These are phyloP conservation scores for Gymnocephalus cernua DNA, from an alignment of 2,113 vertebrate species.

Conservation along the genomic window DNA sequence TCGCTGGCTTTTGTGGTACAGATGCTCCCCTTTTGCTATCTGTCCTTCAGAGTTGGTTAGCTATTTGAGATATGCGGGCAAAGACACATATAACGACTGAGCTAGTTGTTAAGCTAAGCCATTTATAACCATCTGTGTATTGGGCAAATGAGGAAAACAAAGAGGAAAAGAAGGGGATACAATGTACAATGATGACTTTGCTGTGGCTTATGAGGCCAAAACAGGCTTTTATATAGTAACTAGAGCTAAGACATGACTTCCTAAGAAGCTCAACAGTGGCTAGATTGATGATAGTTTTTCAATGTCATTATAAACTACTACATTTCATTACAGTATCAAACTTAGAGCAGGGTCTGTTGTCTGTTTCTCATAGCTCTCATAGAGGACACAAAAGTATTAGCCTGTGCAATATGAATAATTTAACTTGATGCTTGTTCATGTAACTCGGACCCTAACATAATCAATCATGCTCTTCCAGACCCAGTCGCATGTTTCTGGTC, in stretches of 20 bases:
- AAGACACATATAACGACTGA: constrained; percentile 45
- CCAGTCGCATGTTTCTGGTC: constrained; percentile 63
- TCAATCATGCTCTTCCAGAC: constrained; percentile 61
- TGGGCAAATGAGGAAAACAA: constrained; percentile 48
- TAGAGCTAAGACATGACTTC: constrained; percentile 27
- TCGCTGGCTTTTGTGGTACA: constrained; percentile 42
- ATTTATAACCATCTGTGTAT: constrained; percentile 50
- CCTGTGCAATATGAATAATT: not conserved
- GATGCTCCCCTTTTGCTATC: constrained; percentile 36
- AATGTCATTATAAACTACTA: constrained; percentile 23
- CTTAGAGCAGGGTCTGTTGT: constrained; percentile 9
- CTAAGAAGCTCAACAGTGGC: constrained; percentile 58
- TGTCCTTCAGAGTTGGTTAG: constrained; percentile 66
- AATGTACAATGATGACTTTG: constrained; percentile 42
- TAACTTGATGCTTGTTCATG: constrained; percentile 19
- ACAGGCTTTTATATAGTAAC: constrained; percentile 39
- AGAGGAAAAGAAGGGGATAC: not conserved
- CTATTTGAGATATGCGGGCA: constrained; percentile 42
- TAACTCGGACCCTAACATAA: constrained; percentile 42
- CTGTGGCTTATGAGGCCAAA: constrained; percentile 43
- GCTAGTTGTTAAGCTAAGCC: constrained; percentile 37
- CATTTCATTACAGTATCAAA: constrained; percentile 37
- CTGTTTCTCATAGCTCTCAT: not conserved
- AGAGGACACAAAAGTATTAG: constrained; percentile 12
- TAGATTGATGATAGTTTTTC: constrained; percentile 49